Conservation (phyloP, 2,113 vertebrate genomes). For the Hiodon alosoides region DNA sequence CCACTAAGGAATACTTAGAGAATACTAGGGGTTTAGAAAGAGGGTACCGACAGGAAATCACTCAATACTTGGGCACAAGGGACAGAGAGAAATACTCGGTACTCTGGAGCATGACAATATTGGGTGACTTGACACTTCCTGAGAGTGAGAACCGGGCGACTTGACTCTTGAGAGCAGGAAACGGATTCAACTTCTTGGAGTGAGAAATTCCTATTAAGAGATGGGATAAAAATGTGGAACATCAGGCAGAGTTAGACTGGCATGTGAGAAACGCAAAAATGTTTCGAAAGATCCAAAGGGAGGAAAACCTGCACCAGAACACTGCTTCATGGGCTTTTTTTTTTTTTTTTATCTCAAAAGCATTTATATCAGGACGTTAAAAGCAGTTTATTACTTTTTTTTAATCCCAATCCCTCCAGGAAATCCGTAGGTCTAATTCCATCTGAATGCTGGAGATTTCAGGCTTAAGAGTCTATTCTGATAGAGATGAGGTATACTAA, state of each 20-base stretch:
- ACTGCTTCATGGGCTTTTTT: neutral
- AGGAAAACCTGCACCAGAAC: neutral
- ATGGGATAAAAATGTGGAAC: neutral
- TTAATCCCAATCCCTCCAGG: slow-evolving; percentile 10
- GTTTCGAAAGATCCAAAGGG: too few species aligned
- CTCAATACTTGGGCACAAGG: neutral
- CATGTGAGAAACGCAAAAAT: too few species aligned
- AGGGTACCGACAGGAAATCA: neutral
- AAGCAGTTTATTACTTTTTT: slow-evolving; percentile 17
- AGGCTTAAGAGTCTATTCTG: neutral
- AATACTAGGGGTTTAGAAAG: neutral
- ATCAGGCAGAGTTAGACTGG: neutral
- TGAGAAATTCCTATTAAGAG: neutral
- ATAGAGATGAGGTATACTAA: neutral
- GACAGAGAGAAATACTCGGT: neutral
- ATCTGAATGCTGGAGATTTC: slow-evolving; percentile 9
- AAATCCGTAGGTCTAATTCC: slow-evolving; percentile 6
- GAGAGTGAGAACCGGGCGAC: too few species aligned
- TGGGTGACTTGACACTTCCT: too few species aligned
- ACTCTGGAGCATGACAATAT: too few species aligned
- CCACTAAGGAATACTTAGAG: neutral
- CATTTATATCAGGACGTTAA: neutral
- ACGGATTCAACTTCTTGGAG: neutral
- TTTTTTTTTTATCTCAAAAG: neutral
- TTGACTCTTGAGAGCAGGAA: neutral